These are phyloP conservation scores for Pseudorhiza aurosa DNA, from an alignment of 30 jellyfish, hydroid and myxozoan genomes.

Conservation along the genomic window DNA sequence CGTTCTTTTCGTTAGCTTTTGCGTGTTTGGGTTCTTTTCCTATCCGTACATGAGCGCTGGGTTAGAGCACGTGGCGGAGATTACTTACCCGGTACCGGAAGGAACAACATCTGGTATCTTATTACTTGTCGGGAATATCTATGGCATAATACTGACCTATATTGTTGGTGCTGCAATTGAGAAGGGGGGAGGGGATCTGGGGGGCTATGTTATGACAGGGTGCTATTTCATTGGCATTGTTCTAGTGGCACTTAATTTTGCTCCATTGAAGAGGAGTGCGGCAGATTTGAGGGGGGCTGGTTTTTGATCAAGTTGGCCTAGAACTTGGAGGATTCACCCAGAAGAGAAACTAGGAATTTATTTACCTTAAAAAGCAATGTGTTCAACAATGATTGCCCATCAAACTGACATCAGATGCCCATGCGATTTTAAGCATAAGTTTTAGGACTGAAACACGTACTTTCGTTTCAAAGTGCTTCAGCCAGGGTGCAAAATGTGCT, in stretches of 20 bases:
- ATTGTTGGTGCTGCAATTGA: slow-evolving; percentile 82
- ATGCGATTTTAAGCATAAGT: too few relatives aligned
- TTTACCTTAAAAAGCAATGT: too few relatives aligned
- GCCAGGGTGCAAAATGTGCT: too few relatives aligned
- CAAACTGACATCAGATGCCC: too few relatives aligned
- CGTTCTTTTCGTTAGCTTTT: slow-evolving; percentile 61
- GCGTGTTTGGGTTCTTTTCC: slow-evolving; percentile 86
- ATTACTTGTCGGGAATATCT: slow-evolving; percentile 76
- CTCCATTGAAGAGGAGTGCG: slow-evolving; percentile 82
- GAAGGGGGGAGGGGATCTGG: slow-evolving; percentile 75
- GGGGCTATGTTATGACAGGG: slow-evolving; percentile 80
- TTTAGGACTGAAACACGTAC: too few relatives aligned
- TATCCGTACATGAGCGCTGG: slow-evolving; percentile 95
- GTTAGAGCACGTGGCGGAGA: slow-evolving; percentile 96
- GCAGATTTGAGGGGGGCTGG: slow-evolving; percentile 33
- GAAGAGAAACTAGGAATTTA: too few relatives aligned
- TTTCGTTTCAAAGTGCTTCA: too few relatives aligned
- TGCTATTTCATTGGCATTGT: slow-evolving; percentile 59
- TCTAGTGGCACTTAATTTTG: slow-evolving; percentile 53
- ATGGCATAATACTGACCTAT: slow-evolving; percentile 81
- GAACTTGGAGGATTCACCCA: too few relatives aligned
- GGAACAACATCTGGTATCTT: slow-evolving; percentile 91
- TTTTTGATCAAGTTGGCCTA: not conserved
- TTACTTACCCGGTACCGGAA: slow-evolving; percentile 94
- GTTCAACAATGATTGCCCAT: too few relatives aligned